Base-by-base conservation (phyloP, 2,113 vertebrate genomes). In the Morone saxatilis region DNA sequence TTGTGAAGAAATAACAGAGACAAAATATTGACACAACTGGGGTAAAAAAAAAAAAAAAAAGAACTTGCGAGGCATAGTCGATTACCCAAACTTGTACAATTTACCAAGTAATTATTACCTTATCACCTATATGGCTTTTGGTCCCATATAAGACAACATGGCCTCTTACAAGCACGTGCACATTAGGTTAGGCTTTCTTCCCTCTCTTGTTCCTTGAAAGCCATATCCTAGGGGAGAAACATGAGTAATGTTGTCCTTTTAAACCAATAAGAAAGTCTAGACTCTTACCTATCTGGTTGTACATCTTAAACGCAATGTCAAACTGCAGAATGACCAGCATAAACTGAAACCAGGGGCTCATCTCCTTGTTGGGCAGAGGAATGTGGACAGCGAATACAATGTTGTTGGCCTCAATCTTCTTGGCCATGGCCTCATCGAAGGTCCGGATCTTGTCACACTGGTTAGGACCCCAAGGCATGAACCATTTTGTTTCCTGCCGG, bases 321-420 rank as follows among this genome's bases (percentile, higher is more conserved):
- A 99, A 95, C 86, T 99, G 97, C 86, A 99, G 93, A 93, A 99
- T 96, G 87, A 99, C 96, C 4, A 99, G 93, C 96, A 99, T 98
- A 85, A 99, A 99, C 89, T 99, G 98, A 95, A 99, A 99, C 98
- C 98, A 99, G 71, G 98, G 95, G 85, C 97, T 99, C 98, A 99
- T 99, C 95, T 99, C 97, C 90, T 96, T 97, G 83, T 79, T 69
- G 6, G 94, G 96, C 70, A 95, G 93, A 0, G 98, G 98, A 40
- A 99, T 94, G 80, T 99, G 98, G 62, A 97, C 95, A 0, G 98
- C 95, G 60, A 99, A 99, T 14, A 99, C 98, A 1, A 99, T 99
- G 81, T 98, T 96, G 14, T 99, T 99, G 86, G 98, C 98, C 86
- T 97, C 96, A 0, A 99, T 98, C 91, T 95, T 96, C 86, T 95